Percentiles rank a stretch among this genome's conserved stretches.
phyloP scores from a whole-genome alignment of 2,113 vertebrate genomes.

The Vulpes lagopus region DNA sequence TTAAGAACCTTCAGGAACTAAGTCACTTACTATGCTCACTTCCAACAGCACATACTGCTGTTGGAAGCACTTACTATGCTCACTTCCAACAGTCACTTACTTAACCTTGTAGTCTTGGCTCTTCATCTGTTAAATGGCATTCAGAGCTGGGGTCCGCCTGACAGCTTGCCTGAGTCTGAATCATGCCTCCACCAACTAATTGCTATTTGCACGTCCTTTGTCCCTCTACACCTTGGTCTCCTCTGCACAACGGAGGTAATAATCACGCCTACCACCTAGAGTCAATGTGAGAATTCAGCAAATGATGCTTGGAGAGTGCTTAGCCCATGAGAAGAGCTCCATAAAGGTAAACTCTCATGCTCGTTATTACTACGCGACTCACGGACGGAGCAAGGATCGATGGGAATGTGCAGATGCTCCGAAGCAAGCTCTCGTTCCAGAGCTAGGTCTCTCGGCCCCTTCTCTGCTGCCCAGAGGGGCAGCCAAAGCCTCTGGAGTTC shows the following conservation, averaged over 20 bases:
- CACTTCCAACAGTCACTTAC: not conserved
- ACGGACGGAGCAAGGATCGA: accelerated
- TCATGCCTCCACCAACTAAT: not conserved
- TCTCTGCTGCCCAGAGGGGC: not conserved
- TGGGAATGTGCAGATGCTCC: not conserved
- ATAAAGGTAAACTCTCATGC: not conserved
- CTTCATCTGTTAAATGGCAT: not conserved
- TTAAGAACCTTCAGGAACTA: not conserved
- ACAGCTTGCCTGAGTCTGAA: not conserved
- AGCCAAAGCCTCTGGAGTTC: not conserved
- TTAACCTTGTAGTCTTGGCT: not conserved
- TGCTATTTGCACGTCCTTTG: not conserved
- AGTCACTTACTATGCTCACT: not conserved
- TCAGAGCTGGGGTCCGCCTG: not conserved
- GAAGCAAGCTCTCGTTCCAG: not conserved
- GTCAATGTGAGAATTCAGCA: not conserved
- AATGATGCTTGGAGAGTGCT: not conserved
- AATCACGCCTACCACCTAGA: not conserved
- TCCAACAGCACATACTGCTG: not conserved
- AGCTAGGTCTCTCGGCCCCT: not conserved
- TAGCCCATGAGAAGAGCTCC: not conserved
- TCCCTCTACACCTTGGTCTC: not conserved
- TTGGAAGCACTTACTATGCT: not conserved
- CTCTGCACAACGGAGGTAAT: not conserved
- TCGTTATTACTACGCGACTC: not conserved